Conservation (phyloP, 2,113 vertebrate species). For the Pionites leucogaster region DNA sequence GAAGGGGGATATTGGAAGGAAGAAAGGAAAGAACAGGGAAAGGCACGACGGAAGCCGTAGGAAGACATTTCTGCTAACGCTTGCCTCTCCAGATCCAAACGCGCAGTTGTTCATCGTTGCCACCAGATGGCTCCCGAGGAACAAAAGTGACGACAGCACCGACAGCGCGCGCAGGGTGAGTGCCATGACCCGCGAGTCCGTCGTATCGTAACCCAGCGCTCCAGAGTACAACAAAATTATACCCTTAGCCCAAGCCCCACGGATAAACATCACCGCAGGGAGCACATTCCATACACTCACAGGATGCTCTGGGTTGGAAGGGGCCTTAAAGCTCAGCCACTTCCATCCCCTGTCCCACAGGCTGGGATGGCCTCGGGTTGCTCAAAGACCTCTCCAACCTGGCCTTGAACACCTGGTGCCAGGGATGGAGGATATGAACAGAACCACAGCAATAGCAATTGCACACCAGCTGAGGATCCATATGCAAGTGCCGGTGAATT, state of each 20-base stretch:
- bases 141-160: neutral
- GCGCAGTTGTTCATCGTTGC: neutral
- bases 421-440: neutral
- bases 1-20: neutral
- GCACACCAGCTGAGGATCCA: neutral
- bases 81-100: neutral
- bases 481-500: neutral
- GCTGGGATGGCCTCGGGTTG: neutral
- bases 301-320: neutral
- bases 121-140: neutral
- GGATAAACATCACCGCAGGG: neutral
- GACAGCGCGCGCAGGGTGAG: neutral
- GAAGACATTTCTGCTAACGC: neutral
- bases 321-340: neutral
- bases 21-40: neutral
- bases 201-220: neutral
- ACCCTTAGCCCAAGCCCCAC: neutral
- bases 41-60: neutral
- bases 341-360: neutral
- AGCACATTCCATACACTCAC: neutral
- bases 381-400: neutral
- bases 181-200: neutral
- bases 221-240: neutral
- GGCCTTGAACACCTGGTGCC: neutral
- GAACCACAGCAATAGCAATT: neutral